Evolutionary conservation across 1,140 invertebrate genomes (phyloP).

Genomic region (Calycopis cecrops): DNA sequence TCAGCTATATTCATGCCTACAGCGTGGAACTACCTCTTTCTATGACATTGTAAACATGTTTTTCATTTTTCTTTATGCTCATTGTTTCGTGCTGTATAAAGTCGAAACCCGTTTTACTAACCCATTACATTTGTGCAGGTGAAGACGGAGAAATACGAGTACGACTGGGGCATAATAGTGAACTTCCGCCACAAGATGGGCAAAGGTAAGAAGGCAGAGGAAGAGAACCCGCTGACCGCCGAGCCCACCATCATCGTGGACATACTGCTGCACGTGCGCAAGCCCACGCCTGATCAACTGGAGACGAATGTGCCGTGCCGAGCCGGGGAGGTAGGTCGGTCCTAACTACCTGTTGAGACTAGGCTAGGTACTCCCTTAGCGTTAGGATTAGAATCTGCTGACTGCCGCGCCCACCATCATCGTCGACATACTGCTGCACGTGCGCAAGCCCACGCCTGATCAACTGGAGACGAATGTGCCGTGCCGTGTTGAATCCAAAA

Average conservation of each 20-base stretch:
- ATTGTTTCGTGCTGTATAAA: too few species aligned
- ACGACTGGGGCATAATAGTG: conserved; percentile 97
- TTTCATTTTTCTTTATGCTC: too few species aligned
- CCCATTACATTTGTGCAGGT: conserved; percentile 75
- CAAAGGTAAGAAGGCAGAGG: conserved; percentile 60
- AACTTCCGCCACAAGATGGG: conserved; percentile 89
- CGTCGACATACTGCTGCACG: conserved; percentile 89
- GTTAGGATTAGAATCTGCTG: conserved; percentile 22
- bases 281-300: conserved; percentile 73
- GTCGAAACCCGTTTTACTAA: too few species aligned
- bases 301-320: conserved; percentile 79
- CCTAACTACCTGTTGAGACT: background rate
- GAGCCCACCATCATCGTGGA: conserved; percentile 85
- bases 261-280: conserved; percentile 87
- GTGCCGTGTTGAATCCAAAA: too few species aligned
- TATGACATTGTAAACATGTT: too few species aligned
- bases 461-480: conserved; percentile 77
- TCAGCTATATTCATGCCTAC: too few species aligned
- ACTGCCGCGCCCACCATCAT: conserved; percentile 79
- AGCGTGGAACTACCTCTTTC: too few species aligned
- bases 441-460: conserved; percentile 78
- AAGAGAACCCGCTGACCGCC: conserved; percentile 76
- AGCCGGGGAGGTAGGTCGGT: conserved; percentile 71
- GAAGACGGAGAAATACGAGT: conserved; percentile 89
- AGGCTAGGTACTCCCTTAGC: too few species aligned